Evolutionary conservation across 2,888 invertebrate genomes (phyloP).

Genomic region (Drosophila gaucha): DNA sequence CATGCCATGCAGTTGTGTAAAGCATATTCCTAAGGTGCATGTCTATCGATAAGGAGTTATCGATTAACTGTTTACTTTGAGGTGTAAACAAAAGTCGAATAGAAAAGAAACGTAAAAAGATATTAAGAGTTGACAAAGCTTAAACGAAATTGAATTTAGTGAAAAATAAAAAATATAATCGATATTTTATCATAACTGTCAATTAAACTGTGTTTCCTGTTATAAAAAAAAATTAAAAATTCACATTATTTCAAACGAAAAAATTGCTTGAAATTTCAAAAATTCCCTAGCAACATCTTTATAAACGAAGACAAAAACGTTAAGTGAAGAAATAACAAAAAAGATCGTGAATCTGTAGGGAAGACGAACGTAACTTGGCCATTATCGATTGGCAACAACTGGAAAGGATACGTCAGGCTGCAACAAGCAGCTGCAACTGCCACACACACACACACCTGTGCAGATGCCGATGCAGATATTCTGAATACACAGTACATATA

Average conservation of each 20-base stretch:
- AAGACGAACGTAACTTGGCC: slow-evolving; percentile 22
- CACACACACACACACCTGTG: slow-evolving; percentile 28
- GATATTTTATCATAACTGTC: not conserved
- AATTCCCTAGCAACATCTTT: slow-evolving; percentile 7
- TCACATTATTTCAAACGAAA: not conserved
- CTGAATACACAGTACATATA: slow-evolving; percentile 16
- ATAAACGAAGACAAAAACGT: slow-evolving; percentile 18
- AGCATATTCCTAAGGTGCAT: slow-evolving; percentile 17
- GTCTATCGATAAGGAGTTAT: slow-evolving; percentile 13
- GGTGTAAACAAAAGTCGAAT: too few species aligned
- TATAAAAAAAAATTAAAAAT: not conserved
- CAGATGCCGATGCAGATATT: slow-evolving; percentile 4
- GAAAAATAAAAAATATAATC: too few species aligned
- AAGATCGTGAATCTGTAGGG: slow-evolving; percentile 15
- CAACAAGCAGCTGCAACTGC: slow-evolving; percentile 55
- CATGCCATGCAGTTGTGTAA: slow-evolving; percentile 14
- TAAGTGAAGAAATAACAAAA: not conserved
- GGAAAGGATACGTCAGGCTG: slow-evolving; percentile 59
- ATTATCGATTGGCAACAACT: slow-evolving; percentile 46
- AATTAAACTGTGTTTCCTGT: slow-evolving; percentile 2
- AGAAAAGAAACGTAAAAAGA: slow-evolving; percentile 7
- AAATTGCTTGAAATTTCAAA: slow-evolving; percentile 10
- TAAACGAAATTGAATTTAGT: not conserved
- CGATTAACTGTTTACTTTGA: slow-evolving; percentile 14
- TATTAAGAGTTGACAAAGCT: too few species aligned